These are phyloP conservation scores for Drosophila hydei DNA, from an alignment of 1,140 invertebrate genomes.

Conservation along the genomic window DNA sequence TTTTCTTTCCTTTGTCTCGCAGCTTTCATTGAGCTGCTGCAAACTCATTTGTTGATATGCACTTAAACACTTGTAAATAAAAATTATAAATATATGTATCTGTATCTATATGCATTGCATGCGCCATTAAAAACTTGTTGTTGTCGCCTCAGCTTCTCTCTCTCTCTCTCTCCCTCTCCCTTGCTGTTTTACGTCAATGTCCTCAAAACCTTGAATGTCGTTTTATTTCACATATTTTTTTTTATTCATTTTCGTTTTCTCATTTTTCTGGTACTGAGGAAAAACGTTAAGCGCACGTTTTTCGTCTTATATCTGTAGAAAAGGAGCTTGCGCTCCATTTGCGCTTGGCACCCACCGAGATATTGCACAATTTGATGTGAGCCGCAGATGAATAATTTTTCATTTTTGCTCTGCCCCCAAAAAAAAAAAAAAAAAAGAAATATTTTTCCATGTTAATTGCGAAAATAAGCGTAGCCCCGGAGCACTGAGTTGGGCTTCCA, in stretches of 20 bases:
- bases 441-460: conserved; percentile 69
- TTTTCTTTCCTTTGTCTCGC: no score
- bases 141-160: conserved; percentile 10
- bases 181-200: conserved; percentile 44
- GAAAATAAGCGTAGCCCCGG: conserved; percentile 55
- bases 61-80: neutral
- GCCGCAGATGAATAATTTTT: conserved; percentile 49
- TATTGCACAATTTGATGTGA: conserved; percentile 38
- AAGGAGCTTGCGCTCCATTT: neutral
- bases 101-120: conserved; percentile 9
- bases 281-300: conserved; percentile 46
- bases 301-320: conserved; percentile 39
- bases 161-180: neutral
- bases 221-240: conserved; percentile 22
- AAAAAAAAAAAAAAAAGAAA: conserved; percentile 20
- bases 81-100: conserved; percentile 5
- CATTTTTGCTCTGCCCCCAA: conserved; percentile 44
- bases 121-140: conserved; percentile 50
- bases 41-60: conserved; percentile 5
- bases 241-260: conserved; percentile 22
- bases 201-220: conserved; percentile 48
- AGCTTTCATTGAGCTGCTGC: neutral
- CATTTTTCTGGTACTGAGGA: conserved; percentile 15
- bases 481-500: neutral
- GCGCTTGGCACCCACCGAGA: neutral